Conservation (phyloP, 2,113 vertebrate genomes). For the Larimichthys polyactis region DNA sequence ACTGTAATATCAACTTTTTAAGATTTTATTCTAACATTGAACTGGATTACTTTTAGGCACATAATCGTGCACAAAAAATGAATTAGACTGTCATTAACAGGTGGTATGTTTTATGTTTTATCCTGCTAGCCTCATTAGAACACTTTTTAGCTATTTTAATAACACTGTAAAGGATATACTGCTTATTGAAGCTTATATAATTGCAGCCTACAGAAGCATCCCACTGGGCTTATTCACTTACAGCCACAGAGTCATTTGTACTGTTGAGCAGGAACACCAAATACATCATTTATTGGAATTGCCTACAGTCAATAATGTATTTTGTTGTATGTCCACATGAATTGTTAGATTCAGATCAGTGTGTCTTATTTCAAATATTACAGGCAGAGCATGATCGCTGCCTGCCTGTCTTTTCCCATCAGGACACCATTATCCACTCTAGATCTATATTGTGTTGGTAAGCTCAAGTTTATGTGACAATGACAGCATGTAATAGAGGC, state of each 20-base stretch:
- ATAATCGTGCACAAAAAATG: neutral
- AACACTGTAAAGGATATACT: neutral
- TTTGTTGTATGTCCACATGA: neutral
- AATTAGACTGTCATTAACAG: neutral
- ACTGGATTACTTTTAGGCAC: neutral
- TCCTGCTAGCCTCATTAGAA: neutral
- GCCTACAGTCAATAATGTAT: neutral
- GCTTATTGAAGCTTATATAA: conserved; percentile 1
- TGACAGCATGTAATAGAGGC: neutral
- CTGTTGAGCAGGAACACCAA: neutral
- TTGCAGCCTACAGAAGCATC: neutral
- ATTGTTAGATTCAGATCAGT: neutral
- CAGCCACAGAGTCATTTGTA: neutral
- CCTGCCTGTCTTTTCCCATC: neutral
- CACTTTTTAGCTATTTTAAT: neutral
- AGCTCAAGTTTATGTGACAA: neutral
- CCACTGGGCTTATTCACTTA: neutral
- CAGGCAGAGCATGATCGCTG: neutral
- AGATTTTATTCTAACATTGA: neutral
- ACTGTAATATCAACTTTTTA: neutral
- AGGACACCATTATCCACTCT: neutral
- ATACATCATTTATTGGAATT: conserved; percentile 4
- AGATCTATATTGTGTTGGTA: neutral
- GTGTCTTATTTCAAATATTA: conserved; percentile 5
- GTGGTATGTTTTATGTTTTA: neutral